Evolutionary conservation across 2,113 vertebrate species (phyloP).

Genomic region (Octodon degus): DNA sequence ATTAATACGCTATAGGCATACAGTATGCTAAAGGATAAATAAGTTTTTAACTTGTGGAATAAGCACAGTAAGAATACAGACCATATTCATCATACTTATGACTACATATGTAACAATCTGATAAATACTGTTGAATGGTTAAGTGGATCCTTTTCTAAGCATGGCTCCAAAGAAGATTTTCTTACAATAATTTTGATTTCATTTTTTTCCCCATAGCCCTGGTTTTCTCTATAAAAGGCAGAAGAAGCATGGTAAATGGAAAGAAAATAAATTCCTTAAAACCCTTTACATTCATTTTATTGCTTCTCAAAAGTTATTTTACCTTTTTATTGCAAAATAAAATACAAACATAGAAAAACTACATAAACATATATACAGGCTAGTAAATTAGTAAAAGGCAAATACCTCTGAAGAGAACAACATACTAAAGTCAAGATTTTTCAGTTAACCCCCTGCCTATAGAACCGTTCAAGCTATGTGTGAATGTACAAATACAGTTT

Average conservation of each 20-base stretch:
- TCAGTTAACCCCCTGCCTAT: background rate
- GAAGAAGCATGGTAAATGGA: conserved; percentile 7
- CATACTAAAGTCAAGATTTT: background rate
- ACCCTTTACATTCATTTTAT: background rate
- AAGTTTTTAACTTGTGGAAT: conserved; percentile 10
- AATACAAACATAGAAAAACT: conserved; percentile 25
- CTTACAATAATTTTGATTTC: conserved; percentile 17
- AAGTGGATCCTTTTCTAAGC: background rate
- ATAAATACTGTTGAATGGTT: background rate
- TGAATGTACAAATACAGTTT: background rate
- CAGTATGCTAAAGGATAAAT: conserved; percentile 34
- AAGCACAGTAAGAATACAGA: background rate
- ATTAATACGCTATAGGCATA: background rate
- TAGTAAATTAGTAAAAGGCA: conserved; percentile 37
- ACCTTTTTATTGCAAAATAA: conserved; percentile 51
- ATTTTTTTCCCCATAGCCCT: background rate
- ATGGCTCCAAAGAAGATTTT: conserved; percentile 22
- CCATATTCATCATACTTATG: background rate
- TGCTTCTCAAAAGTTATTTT: conserved; percentile 5
- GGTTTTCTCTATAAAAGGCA: conserved; percentile 6
- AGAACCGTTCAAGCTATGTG: background rate
- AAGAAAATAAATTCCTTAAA: conserved; percentile 26
- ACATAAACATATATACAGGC: background rate
- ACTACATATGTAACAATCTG: background rate
- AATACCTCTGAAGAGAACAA: conserved; percentile 14